Base-by-base conservation (phyloP, 1,140 invertebrate genomes). In the Plectus sambesii region DNA sequence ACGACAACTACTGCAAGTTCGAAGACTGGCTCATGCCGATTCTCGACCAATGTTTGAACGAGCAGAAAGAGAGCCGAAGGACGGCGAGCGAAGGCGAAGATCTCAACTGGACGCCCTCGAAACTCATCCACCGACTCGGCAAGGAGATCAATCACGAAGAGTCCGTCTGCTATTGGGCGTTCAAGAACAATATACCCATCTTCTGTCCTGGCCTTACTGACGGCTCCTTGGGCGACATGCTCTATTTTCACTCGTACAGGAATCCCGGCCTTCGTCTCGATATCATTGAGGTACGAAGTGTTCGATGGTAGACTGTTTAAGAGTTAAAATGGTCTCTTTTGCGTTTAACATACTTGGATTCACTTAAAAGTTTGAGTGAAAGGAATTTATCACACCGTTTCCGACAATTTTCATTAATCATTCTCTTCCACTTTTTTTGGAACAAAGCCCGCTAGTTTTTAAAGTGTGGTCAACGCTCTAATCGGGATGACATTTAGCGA, bases 151-250 rank as follows among this genome's bases (percentile, higher is more conserved):
- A 86, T 62, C 79, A 98, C 74, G 76, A 82, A 66, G 79, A 81
- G 30, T 96, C 90, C 22, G 87, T 99, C 43, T 94, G 85, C 68
- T 98, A 97, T 70, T 99, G 94, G 94, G 87, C 90, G 24, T 82
- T 85, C 53, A 86, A 84, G 68, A 96, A 99, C 74, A 82, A 90
- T 62, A 99, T 99, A 70, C 94, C 94, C 4, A 82, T 99, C 0
- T 99, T 90, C 69, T 87, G 89, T 76, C 94, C 94, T 1, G 93
- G 92, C 0, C 72, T 99, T 44, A 99, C 93, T 0, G 94, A 99
- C 78, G 94, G 94, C 3, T 93, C 87, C 62, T 74, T 99, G 15
- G 94, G 93, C 1, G 94, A 99, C 70, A 98, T 99, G 92, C 84
- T 99, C 77, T 98, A 90, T 70, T 96, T 99, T 59, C 93, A 98